Base-by-base conservation (phyloP, 2,797 vertebrate species). In the Melanotaenia parkinsoni region DNA sequence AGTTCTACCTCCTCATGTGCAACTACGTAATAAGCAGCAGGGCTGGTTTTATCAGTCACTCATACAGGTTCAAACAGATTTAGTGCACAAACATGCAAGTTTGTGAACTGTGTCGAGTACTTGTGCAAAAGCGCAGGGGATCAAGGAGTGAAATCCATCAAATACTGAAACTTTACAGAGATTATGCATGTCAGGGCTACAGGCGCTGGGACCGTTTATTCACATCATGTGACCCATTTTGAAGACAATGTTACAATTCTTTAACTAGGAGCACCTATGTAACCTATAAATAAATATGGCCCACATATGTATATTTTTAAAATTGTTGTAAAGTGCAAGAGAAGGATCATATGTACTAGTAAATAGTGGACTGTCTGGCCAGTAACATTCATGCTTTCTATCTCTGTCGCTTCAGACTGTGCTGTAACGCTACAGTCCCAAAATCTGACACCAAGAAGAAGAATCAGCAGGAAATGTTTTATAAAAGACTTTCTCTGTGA, bases 61-160 rank as follows among this genome's bases (percentile, higher is more conserved):
- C n/a, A 10, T 22, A 14, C 80, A 72, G 56, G 76, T 78, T 80
- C 54, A 57, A 67, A 81, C 85, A 72, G 24, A 77, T 63, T 4
- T 18, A 20, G 20, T 8, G 50, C 10, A 3, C 0, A 57, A 47
- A 18, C 4, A 8, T 22, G 24, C 5, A 5, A 35, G 47, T 3
- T 0, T 18, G n/a, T 11, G n/a, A 18, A 40, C 22, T 11, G 56
- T 72, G 5, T 37, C n/a, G 33, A 35, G 26, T 12, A 5, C 75
- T 54, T 5, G 81, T 59, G 69, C 4, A 45, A 62, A 81, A 61
- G 2, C 0, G 76, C 32, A 51, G 24, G 26, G 10, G 20, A 33
- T n/a, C 26, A 13, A 56, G 22, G 61, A 18, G 7, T 61, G 8
- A 54, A 33, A 28, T 43, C 43, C 4, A 43, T 58, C 24, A 50